Evolutionary conservation across 2,113 vertebrate species (phyloP).

Genomic region (Struthio camelus): DNA sequence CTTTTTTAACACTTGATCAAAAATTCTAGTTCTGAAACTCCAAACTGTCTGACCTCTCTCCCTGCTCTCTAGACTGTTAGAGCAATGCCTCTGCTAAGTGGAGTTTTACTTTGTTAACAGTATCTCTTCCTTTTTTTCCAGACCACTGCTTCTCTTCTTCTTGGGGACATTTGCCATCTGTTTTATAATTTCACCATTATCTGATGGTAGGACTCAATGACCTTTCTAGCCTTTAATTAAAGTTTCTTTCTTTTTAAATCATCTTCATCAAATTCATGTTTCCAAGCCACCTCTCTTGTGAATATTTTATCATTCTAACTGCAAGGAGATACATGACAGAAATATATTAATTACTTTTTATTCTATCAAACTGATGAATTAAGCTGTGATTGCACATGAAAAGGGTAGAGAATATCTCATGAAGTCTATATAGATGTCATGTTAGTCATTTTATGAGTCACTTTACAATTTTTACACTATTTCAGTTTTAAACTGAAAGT

Average conservation of each 20-base stretch:
- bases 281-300: conserved; percentile 65
- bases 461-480: conserved; percentile 28
- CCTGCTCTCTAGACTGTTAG: not conserved
- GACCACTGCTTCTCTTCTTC: conserved; percentile 50
- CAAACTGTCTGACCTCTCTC: not conserved
- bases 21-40: not conserved
- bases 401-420: conserved; percentile 50
- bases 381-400: conserved; percentile 40
- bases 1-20: not conserved
- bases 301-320: conserved; percentile 65
- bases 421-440: conserved; percentile 20
- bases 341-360: conserved; percentile 69
- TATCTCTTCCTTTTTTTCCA: conserved; percentile 46
- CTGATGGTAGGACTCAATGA: conserved; percentile 66
- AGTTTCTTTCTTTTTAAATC: conserved; percentile 73
- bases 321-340: conserved; percentile 53
- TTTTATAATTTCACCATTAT: conserved; percentile 71
- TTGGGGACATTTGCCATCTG: conserved; percentile 66
- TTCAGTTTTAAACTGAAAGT: conserved; percentile 1
- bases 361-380: conserved; percentile 63
- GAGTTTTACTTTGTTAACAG: conserved; percentile 20
- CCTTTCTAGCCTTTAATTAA: conserved; percentile 77
- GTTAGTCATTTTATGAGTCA: conserved; percentile 31
- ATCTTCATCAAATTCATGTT: conserved; percentile 68
- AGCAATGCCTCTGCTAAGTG: not conserved